Base-by-base conservation (phyloP, 2,888 invertebrate species). In the Xestia rhomboidea region DNA sequence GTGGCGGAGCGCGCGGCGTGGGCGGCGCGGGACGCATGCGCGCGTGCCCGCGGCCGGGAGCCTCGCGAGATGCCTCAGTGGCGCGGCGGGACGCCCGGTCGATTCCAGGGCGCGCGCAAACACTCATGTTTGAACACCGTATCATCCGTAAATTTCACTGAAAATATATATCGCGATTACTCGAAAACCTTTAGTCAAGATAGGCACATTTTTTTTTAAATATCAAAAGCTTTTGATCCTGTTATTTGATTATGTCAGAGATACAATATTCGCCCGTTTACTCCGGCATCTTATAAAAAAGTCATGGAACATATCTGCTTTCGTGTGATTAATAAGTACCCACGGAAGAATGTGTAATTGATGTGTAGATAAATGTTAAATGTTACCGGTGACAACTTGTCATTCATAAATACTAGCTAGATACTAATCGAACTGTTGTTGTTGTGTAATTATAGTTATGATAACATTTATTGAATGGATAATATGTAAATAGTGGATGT, bases 81-180 rank as follows among this genome's bases (percentile, higher is more conserved):
- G 94, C 94, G 95, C 96, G 95, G 93, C 95, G 95, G 94, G 93
- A 94, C 93, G 94, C 95, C 93, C 93, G 96, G 96, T 96, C 96
- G 96, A 96, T 96, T 95, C 95, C 93, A 93, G 93, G 93, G 93
- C 91, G 93, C 94, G 93, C 93, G 93, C 91, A 88, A 93, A 91
- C 87, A 89, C 89, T 81, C 78, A 86, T 87, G 87, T 90, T 88
- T 87, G 82, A 86, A 89, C 91, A 91, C 89, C 91, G 90, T 92
- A 91, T 90, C 87, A 91, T 90, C 92, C 92, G 92, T 92, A 91
- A 93, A 90, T 88, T 89, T 81, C 84, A 89, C 85, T 87, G 89
- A 90, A 89, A 90, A 89, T 86, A 87, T 84, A 83, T 87, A 88
- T 83, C 86, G 85, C 85, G 83, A 83, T 74, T 77, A 76, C 70